Conservation (phyloP, 2,113 vertebrate species). For the Cyprinodon variegatus region DNA sequence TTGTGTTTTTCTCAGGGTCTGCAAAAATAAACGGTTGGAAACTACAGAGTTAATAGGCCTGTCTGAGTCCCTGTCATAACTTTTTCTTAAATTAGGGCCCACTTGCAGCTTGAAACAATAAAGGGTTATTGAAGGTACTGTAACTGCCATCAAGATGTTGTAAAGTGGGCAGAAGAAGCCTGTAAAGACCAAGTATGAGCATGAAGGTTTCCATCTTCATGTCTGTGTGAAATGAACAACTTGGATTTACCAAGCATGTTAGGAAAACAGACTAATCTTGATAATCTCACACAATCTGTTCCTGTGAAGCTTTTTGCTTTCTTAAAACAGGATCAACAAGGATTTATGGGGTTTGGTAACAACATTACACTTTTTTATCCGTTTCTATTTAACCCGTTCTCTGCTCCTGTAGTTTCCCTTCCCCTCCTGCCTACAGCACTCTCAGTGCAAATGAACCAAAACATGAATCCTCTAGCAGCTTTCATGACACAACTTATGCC, state of each 20-base stretch:
- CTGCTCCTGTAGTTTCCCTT: constrained; percentile 8
- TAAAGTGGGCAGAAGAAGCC: background rate
- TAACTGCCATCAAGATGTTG: background rate
- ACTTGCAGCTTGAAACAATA: background rate
- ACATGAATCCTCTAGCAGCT: background rate
- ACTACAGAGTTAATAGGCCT: background rate
- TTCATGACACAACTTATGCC: constrained; percentile 6
- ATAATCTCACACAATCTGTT: background rate
- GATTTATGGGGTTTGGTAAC: background rate
- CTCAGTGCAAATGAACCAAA: background rate
- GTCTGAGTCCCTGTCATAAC: background rate
- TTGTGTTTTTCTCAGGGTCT: background rate
- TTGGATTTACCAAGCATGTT: background rate
- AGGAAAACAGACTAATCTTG: background rate
- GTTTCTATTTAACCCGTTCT: background rate
- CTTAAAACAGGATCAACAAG: background rate
- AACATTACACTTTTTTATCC: background rate
- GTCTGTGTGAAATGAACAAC: background rate
- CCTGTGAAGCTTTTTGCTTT: background rate
- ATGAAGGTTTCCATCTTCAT: background rate
- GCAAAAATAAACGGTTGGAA: background rate
- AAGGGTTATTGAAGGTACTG: background rate
- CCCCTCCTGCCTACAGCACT: background rate
- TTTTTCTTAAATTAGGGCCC: background rate
- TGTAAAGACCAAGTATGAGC: background rate